These are phyloP conservation scores for Sebastes paucispinis DNA, from an alignment of 2,797 vertebrate genomes.

Conservation along the genomic window DNA sequence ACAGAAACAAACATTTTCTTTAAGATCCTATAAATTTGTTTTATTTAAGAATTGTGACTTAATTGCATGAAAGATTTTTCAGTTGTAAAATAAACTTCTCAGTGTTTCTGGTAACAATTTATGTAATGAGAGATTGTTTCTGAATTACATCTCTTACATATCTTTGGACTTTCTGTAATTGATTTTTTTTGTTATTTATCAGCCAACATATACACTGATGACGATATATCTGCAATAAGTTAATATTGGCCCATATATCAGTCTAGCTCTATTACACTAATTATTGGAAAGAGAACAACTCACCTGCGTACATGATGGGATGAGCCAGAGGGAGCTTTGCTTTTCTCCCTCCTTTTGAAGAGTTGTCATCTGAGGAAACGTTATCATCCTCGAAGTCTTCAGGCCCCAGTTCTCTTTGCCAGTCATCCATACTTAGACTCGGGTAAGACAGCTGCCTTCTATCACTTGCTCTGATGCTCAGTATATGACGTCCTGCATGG, in stretches of 20 bases:
- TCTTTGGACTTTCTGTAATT: neutral
- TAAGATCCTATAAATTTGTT: neutral
- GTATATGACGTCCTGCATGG: neutral
- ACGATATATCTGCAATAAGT: too few relatives aligned
- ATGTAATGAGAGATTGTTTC: neutral
- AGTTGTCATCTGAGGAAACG: slow-evolving; percentile 5
- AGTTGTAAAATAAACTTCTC: neutral
- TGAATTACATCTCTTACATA: neutral
- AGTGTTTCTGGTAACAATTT: neutral
- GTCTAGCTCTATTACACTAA: neutral
- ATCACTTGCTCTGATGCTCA: neutral
- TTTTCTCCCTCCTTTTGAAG: neutral
- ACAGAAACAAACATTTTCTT: neutral
- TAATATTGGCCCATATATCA: neutral
- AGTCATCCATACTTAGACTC: slow-evolving; percentile 68
- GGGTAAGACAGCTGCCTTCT: neutral
- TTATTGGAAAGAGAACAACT: neutral
- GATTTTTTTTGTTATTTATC: neutral
- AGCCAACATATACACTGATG: too few relatives aligned
- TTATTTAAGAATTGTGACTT: neutral
- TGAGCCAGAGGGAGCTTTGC: slow-evolving; percentile 21
- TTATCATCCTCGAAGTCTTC: neutral
- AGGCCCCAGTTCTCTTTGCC: slow-evolving; percentile 12
- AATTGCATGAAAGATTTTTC: too few relatives aligned
- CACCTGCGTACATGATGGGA: slow-evolving; percentile 31